Evolutionary conservation across 2,888 invertebrate genomes (phyloP).

Genomic region (Crioceris asparagi): DNA sequence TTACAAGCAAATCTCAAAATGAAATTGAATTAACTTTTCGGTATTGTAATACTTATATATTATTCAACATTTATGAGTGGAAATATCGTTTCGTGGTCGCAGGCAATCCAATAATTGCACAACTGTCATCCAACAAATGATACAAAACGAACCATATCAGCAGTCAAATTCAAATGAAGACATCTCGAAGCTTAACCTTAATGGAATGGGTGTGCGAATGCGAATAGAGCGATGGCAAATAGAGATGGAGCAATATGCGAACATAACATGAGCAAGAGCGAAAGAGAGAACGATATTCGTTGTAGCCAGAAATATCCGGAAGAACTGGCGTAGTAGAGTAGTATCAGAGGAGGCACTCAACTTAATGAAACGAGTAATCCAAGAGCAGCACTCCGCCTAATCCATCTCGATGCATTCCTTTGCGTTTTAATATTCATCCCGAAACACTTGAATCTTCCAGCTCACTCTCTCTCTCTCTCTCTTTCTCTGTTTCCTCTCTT

Average conservation of each 20-base stretch:
- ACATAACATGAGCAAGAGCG: conserved; percentile 8
- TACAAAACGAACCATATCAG: too few species aligned
- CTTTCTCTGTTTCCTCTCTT: conserved; percentile 1
- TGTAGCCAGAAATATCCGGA: conserved; percentile 24
- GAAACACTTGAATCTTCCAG: conserved; percentile 31
- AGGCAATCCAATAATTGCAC: too few species aligned
- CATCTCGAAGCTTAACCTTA: conserved; percentile 31
- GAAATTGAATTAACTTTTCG: too few species aligned
- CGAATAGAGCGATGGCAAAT: too few species aligned
- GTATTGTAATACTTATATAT: too few species aligned
- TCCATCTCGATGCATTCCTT: conserved; percentile 39
- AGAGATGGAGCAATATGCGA: conserved; percentile 11
- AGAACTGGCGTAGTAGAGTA: conserved; percentile 37
- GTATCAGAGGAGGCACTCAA: conserved; percentile 45
- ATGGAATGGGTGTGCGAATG: conserved; percentile 36
- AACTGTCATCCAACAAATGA: too few species aligned
- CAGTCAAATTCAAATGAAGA: conserved; percentile 31
- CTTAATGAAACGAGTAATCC: conserved; percentile 48
- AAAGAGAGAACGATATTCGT: conserved; percentile 13
- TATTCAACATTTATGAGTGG: too few species aligned
- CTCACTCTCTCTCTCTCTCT: too few species aligned
- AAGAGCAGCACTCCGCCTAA: conserved; percentile 37
- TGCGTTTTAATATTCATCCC: conserved; percentile 39
- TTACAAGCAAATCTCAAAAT: too few species aligned
- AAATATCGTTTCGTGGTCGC: too few species aligned